Evolutionary conservation across 2,113 vertebrate species (phyloP), one percentile per base, ranked within the genome.

Genomic region (Hemiscyllium ocellatum): DNA sequence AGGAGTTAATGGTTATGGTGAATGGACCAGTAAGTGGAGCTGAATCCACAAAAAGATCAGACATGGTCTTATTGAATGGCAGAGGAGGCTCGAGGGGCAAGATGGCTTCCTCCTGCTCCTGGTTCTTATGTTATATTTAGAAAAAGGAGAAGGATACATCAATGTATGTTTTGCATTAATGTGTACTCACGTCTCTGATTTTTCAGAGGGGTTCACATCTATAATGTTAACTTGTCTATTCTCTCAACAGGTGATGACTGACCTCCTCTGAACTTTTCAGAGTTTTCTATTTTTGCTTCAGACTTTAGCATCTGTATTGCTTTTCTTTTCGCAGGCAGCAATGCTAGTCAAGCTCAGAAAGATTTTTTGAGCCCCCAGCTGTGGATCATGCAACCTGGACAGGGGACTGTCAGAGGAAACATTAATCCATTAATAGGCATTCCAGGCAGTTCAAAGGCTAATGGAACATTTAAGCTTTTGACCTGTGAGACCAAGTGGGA

Each of bases 401-500:
- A 89, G 24, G 50, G 86, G 86, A 56, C 50, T 13, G 26, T 33
- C 50, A 89, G 86, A 89, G 86, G 86, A 89, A 56, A 89, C 24
- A 56, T 89, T 89, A 89, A 89, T 29, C 24, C 52, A n/a, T 85
- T 47, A 85, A 85, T 29, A 61, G 33, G 87, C 87, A 90, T 90
- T 90, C 87, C 87, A 90, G 87, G 50, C 26, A 52, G 52, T 61
- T 33, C 50, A 90, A 89, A 90, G 87, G 87, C 29, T 61, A 90
- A 90, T 90, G 87, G 87, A 90, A 90, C 87, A 61, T 61, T 90
- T 33, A 33, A 61, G 52, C 87, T 29, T n/a, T 29, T 61, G 87
- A 90, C 52, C 87, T 90, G 26, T 90, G 52, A 90, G 87, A 90
- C 87, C 26, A 13, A 90, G 52, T 61, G 87, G 86, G 52, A 90